phyloP scores from a whole-genome alignment of 2,113 vertebrate species.

The Euleptes europaea region DNA sequence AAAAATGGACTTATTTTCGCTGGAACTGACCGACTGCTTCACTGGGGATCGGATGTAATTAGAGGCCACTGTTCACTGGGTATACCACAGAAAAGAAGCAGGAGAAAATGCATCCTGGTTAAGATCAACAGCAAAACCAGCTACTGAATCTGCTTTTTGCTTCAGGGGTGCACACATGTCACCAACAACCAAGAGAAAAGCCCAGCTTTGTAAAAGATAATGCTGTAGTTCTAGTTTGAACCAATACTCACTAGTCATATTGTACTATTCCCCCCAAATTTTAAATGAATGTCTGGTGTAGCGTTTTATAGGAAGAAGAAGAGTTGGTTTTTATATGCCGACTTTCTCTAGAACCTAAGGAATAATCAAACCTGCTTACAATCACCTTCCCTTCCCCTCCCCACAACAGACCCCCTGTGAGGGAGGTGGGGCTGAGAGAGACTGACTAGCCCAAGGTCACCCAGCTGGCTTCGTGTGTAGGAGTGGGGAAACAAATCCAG shows the following conservation, averaged over 20 bases:
- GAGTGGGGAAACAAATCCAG: no score
- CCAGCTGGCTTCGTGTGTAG: no score
- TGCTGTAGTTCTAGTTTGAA: neutral
- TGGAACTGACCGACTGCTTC: neutral
- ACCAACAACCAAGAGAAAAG: fast-evolving
- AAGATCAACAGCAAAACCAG: neutral
- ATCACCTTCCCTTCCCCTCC: no score
- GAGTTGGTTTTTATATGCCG: no score
- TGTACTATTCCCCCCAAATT: neutral
- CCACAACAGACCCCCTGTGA: no score
- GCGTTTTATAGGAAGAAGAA: no score
- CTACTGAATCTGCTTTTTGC: neutral
- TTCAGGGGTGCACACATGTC: neutral
- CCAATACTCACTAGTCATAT: neutral
- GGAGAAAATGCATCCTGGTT: no score
- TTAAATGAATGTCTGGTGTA: neutral
- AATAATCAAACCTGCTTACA: no score
- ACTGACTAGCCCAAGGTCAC: no score
- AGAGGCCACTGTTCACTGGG: neutral
- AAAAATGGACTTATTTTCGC: neutral
- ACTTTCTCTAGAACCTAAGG: no score
- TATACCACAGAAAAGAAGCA: neutral
- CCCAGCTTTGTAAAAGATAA: fast-evolving
- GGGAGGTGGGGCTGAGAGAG: no score
- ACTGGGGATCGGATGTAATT: neutral